Evolutionary conservation across 1,140 invertebrate genomes (phyloP), one percentile per base, ranked within the genome.

Genomic region (Drosophila pandora): DNA sequence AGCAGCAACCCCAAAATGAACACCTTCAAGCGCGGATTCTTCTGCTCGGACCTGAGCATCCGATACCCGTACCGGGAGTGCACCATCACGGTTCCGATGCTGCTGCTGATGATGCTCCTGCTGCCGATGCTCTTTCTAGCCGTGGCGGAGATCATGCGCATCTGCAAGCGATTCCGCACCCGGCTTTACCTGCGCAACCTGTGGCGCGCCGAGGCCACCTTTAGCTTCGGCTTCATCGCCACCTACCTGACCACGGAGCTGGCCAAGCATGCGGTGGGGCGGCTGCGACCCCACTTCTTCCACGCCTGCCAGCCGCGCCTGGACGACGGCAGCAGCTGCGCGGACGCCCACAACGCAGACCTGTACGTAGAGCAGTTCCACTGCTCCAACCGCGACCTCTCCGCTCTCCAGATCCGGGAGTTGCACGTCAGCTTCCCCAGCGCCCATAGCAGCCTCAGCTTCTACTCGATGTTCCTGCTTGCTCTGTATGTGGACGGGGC

Each of bases 401-500:
- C 93, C 2, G 71, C 79, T 7, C 93, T 93, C 50, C 89, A 94
- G 21, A 79, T 95, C 55, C 95, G 96, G 67, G 95, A 96, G 90
- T 93, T 96, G 91, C 94, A 95, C 91, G 93, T 97, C 54, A 96
- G 96, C 12, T 97, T 97, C 92, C 96, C 96, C 32, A 96, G 96
- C 54, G 96, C 96, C 12, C 96, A 97, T 91, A 96, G 96, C 23
- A 96, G 95, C 10, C 96, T 96, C 90, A 95, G 95, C 13, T 95
- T 95, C 65, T 96, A 95, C 79, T 94, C 95, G 22, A 96, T 96
- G 96, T 89, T 96, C 30, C 96, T 91, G 60, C 68, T 91, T 34
- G 85, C 76, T 13, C 89, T 88, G 60, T 91, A 91, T 52, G 65
- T 91, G 53, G 90, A 91, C 45, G 79, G 75, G 1, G 90, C 77